These are phyloP conservation scores for Lepisosteus osseus DNA, from an alignment of 2,113 vertebrate species.

Conservation along the genomic window DNA sequence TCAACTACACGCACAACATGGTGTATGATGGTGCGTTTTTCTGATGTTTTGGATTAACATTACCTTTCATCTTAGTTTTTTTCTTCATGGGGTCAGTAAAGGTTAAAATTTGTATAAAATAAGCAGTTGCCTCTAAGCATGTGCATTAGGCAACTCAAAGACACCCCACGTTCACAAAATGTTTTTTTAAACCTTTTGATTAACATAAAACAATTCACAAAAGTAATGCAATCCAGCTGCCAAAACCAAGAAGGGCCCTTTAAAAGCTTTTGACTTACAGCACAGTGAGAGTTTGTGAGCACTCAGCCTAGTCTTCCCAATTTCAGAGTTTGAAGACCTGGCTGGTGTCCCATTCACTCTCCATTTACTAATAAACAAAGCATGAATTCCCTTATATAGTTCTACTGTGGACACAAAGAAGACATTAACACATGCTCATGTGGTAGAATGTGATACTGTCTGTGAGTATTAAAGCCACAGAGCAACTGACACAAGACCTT, in stretches of 20 bases:
- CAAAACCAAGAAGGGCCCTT: slow-evolving; percentile 23
- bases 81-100: no score
- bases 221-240: slow-evolving; percentile 51
- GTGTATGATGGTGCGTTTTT: no score
- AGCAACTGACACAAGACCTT: slow-evolving; percentile 37
- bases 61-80: no score
- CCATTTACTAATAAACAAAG: slow-evolving; percentile 62
- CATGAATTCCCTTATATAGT: slow-evolving; percentile 64
- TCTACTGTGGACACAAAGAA: slow-evolving; percentile 36
- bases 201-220: slow-evolving; percentile 37
- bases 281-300: neutral
- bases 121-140: no score
- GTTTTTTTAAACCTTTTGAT: slow-evolving; percentile 49
- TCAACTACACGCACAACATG: no score
- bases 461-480: slow-evolving; percentile 29
- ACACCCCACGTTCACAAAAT: slow-evolving; percentile 31
- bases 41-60: no score
- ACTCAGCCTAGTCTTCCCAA: slow-evolving; percentile 35
- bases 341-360: slow-evolving; percentile 50
- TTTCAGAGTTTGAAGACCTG: slow-evolving; percentile 43
- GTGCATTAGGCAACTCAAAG: no score
- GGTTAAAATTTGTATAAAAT: no score
- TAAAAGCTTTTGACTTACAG: slow-evolving; percentile 19
- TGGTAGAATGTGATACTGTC: slow-evolving; percentile 21
- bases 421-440: slow-evolving; percentile 29